Conservation (phyloP, 1,140 invertebrate genomes). For the Theocolax elegans region DNA sequence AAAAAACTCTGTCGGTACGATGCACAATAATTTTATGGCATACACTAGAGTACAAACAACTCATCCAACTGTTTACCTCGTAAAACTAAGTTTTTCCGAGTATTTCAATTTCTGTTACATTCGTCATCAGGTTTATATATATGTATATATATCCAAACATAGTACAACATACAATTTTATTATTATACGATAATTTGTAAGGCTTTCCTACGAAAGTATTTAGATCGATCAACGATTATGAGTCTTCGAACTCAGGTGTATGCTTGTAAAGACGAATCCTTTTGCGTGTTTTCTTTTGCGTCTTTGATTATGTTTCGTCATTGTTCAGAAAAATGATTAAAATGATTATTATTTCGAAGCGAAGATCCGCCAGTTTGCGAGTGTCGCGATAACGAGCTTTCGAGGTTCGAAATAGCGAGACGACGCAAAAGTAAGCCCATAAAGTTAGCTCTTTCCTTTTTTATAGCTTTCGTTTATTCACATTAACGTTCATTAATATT, state of each 20-base stretch:
- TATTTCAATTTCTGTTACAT: slow-evolving; percentile 15
- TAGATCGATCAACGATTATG: slow-evolving; percentile 34
- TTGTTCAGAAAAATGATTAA: slow-evolving; percentile 36
- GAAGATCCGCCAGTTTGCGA: slow-evolving; percentile 16
- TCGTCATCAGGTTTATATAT: slow-evolving; percentile 5
- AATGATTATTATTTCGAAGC: slow-evolving; percentile 17
- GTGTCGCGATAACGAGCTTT: slow-evolving; percentile 23
- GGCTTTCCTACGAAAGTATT: slow-evolving; percentile 15
- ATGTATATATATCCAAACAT: slow-evolving; percentile 27
- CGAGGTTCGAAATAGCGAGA: slow-evolving; percentile 23
- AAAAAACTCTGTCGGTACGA: slow-evolving; percentile 30
- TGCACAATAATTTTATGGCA: slow-evolving; percentile 27
- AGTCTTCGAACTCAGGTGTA: slow-evolving; percentile 33
- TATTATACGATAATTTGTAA: slow-evolving; percentile 28
- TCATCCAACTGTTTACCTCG: not conserved
- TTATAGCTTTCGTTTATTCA: slow-evolving; percentile 29
- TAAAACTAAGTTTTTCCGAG: slow-evolving; percentile 30
- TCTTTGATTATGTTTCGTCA: slow-evolving; percentile 33
- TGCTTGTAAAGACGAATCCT: slow-evolving; percentile 17
- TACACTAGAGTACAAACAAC: slow-evolving; percentile 29
- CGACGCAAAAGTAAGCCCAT: not conserved
- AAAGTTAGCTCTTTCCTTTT: slow-evolving; percentile 31
- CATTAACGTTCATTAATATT: slow-evolving; percentile 50
- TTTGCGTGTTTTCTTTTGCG: not conserved
- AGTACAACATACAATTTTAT: slow-evolving; percentile 32